Evolutionary conservation across 2,113 vertebrate species (phyloP), one percentile per base, ranked within the genome.

Genomic region (rat (Rattus norvegicus)): DNA sequence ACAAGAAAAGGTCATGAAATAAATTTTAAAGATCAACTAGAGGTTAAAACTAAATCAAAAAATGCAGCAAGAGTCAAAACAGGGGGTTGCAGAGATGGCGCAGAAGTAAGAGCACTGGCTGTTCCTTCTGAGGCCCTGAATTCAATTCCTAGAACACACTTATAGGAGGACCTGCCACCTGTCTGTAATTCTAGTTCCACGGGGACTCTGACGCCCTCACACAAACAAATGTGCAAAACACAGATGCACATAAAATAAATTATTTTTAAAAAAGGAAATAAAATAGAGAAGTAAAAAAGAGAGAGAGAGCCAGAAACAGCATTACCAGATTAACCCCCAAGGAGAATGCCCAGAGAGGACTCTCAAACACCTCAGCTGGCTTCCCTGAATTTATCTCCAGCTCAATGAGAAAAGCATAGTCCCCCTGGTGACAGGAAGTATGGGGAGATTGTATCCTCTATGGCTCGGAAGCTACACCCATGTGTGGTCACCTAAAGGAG

Each of bases 41-140:
- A 52, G 47, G 52, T 69, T 69, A 61, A 81, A 96, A 83, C 54
- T 39, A 77, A 96, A 92, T 22, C 47, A 89, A 81, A 70, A 5
- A 86, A 52, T 85, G 24, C 12, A 77, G 22, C 28, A 75, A 69
- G 19, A 28, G 9, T 22, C 56, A 88, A 92, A 80, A 80, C 49
- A 54, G 77, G 30, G 61, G 69, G 7, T 7, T n/a, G 33, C 33
- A 36, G 33, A 70, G 33, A n/a, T n/a, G 33, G 69, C 69, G n/a
- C 69, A 70, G 69, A 14, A 67, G 69, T 70, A 70, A 67, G 65
- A 67, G 65, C 65, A 67, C 67, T 69, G 30, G 12, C 67, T 69
- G 5, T 36, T 36, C 33, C 36, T 17, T n/a, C 65, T 13, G 30
- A 67, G 65, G 28, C 65, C 65, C 65, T 30, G 28, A 28, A 28